Evolutionary conservation across 2,113 vertebrate species (phyloP).

Genomic region (Ophiodon elongatus): DNA sequence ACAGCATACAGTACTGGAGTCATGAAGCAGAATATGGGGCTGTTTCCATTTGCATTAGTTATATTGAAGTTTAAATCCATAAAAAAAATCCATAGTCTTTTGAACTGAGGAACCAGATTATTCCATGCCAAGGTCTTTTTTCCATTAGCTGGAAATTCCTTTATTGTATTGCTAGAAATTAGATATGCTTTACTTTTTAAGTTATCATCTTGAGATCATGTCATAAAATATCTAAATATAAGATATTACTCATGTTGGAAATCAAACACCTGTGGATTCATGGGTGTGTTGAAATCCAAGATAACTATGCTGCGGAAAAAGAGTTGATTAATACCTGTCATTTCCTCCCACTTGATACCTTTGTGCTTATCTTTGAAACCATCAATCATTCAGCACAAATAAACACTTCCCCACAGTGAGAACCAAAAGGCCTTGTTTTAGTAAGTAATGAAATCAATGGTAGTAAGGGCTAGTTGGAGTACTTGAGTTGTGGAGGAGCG

Average conservation of each 20-base stretch:
- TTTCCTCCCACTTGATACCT: constrained; percentile 18
- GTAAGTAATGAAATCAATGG: constrained; percentile 48
- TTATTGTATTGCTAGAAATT: background rate
- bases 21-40: constrained; percentile 26
- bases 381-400: constrained; percentile 28
- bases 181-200: background rate
- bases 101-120: constrained; percentile 58
- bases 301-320: background rate
- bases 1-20: background rate
- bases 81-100: constrained; percentile 66
- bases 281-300: constrained; percentile 8
- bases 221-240: background rate
- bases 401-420: too few species aligned
- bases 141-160: background rate
- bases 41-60: constrained; percentile 60
- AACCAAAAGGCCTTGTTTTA: constrained; percentile 26
- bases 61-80: constrained; percentile 66
- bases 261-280: background rate
- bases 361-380: constrained; percentile 25
- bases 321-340: background rate
- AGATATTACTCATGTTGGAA: background rate
- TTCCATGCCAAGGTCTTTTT: constrained; percentile 7
- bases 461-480: constrained; percentile 37
- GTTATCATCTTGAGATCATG: background rate
- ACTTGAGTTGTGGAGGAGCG: constrained; percentile 28